Base-by-base conservation (phyloP, 37 sponge, comb jelly and placozoan genomes). In the Geodia barretti region DNA sequence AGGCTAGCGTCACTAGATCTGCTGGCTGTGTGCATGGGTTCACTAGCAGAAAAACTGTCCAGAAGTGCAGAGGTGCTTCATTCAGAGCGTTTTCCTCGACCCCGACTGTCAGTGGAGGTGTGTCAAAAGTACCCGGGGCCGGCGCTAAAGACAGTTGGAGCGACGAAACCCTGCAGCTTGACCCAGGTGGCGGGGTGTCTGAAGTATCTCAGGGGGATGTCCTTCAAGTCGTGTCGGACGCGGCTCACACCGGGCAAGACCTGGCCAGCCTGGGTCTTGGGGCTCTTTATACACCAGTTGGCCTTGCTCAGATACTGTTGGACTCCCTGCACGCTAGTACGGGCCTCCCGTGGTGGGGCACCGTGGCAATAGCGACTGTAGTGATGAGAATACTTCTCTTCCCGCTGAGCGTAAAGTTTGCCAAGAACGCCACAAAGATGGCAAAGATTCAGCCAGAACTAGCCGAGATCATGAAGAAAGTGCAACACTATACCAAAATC, bases 301-400 rank as follows among this genome's bases (percentile, higher is more conserved):
- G 98, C 0, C 63, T 95, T 0, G 8, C 92, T 0, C 98, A 97
- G 67, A 75, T 63, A 0, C 32, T 72, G 11, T 69, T 97, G 0
- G 98, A 95, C 34, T 41, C 60, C 0, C 67, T 95, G 14, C 95
- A 95, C 79, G 69, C 59, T 32, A 38, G 67, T 39, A 26, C 61
- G 41, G 85, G 87, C 28, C 70, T 97, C 20, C 93, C 98, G 0
- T 97, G 98, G 98, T 97, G 98, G 98, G 86, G 61, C 4, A 34
- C 88, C n/a, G 95, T 97, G 32, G 86, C 70, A 0, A 34, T 60
- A 1, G 20, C 68, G 1, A 87, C 93, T 26, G 84, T 90, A 21
- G 31, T 81, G 3, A 41, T 92, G 35, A 77, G 95, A 24, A 2
- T 87, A 4, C 2, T 42, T 8, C 43, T 92, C 58, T 74, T 89